A percentile compares a stretch with the other conserved stretches of the same genome.
These are phyloP conservation scores for Caenorhabditis zanzibari DNA, from an alignment of 2,888 invertebrate genomes.

Conservation along the genomic window DNA sequence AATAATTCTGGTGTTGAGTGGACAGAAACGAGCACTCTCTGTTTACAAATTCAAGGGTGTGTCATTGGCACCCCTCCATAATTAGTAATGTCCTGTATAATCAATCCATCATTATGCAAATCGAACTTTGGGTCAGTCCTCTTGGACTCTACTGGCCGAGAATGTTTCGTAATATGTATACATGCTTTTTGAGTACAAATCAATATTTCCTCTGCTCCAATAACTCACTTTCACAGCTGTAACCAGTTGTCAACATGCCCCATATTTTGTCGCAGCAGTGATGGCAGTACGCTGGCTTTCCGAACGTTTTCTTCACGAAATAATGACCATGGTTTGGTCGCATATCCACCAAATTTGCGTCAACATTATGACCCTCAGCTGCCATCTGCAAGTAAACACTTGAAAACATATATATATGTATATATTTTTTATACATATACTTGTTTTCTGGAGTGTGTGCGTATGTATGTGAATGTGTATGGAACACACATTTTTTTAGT, in stretches of 20 bases:
- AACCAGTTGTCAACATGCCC: slow-evolving; percentile 99
- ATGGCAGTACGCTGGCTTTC: slow-evolving; percentile 99
- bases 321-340: slow-evolving; percentile 90
- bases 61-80: background rate
- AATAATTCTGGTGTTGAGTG: slow-evolving; percentile 3
- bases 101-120: slow-evolving; percentile 12
- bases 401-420: too few relatives aligned
- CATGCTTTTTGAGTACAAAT: too few relatives aligned
- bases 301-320: slow-evolving; percentile 94
- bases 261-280: slow-evolving; percentile 99
- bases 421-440: too few relatives aligned
- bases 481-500: too few relatives aligned
- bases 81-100: slow-evolving; percentile 18
- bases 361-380: slow-evolving; percentile 83
- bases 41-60: slow-evolving; percentile 21
- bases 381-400: slow-evolving; percentile 74
- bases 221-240: slow-evolving; percentile 95
- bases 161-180: too few relatives aligned
- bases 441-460: too few relatives aligned
- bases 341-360: slow-evolving; percentile 78
- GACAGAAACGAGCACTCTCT: background rate
- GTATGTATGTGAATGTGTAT: too few relatives aligned
- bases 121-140: background rate
- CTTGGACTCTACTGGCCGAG: background rate
- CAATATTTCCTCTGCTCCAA: too few relatives aligned